These are phyloP conservation scores for Anthoscopus minutus DNA, from an alignment of 2,113 vertebrate species.

Conservation along the genomic window DNA sequence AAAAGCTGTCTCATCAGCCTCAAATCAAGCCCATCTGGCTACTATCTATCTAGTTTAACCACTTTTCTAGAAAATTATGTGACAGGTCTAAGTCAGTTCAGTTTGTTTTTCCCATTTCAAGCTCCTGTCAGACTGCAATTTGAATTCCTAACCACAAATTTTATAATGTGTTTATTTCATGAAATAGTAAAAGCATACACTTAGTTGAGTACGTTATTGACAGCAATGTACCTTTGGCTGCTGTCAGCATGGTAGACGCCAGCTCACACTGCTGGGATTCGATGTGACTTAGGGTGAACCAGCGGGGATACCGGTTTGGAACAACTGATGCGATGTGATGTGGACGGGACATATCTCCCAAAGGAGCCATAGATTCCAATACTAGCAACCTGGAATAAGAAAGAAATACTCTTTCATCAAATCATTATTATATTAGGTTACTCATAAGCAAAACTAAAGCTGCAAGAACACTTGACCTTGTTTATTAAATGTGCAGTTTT, in stretches of 20 bases:
- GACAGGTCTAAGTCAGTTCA: neutral
- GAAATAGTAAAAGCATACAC: conserved; percentile 5
- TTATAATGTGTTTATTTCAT: neutral
- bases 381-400: conserved; percentile 85
- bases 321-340: conserved; percentile 96
- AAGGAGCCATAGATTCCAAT: conserved; percentile 89
- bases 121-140: neutral
- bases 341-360: conserved; percentile 87
- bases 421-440: neutral
- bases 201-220: neutral
- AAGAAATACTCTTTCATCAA: neutral
- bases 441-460: neutral
- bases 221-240: conserved; percentile 83
- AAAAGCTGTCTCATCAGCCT: neutral
- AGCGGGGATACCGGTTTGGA: conserved; percentile 92
- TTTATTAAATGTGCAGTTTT: neutral
- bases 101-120: neutral
- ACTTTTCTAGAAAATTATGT: neutral
- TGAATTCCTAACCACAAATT: neutral
- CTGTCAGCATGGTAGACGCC: conserved; percentile 91
- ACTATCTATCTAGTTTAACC: neutral
- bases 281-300: conserved; percentile 94
- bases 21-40: neutral
- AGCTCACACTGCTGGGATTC: conserved; percentile 94
- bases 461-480: neutral